Conservation (phyloP, 2,113 vertebrate genomes). For the Centropus bengalensis region DNA sequence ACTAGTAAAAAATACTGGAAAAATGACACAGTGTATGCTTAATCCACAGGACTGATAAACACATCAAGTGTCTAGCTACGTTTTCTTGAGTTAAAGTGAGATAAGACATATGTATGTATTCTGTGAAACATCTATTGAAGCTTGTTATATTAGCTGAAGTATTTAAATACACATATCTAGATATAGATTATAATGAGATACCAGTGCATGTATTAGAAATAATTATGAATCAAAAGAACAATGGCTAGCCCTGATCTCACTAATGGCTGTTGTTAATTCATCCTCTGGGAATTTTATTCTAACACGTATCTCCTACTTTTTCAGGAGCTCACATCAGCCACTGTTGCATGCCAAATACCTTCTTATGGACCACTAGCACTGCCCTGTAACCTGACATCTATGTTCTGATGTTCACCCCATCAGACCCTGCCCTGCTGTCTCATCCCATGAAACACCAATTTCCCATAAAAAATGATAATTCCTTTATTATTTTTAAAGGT, state of each 20-base stretch:
- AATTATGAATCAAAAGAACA: background rate
- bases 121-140: background rate
- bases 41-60: background rate
- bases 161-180: background rate
- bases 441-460: conserved; percentile 43
- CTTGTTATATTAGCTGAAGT: background rate
- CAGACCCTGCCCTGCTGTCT: conserved; percentile 12
- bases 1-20: background rate
- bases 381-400: background rate
- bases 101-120: background rate
- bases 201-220: background rate
- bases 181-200: background rate
- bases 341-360: background rate
- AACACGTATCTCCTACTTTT: background rate
- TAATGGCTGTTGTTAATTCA: background rate
- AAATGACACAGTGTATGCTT: background rate
- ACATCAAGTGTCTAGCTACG: too few relatives aligned
- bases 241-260: background rate
- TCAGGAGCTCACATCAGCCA: background rate
- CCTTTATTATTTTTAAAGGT: conserved; percentile 65
- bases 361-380: background rate
- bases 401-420: background rate
- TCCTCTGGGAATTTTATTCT: background rate
- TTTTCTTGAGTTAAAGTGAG: background rate
- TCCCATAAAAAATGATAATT: conserved; percentile 62